These are phyloP conservation scores for Synanthedon tipuliformis DNA, from an alignment of 2,888 invertebrate species.

Conservation along the genomic window DNA sequence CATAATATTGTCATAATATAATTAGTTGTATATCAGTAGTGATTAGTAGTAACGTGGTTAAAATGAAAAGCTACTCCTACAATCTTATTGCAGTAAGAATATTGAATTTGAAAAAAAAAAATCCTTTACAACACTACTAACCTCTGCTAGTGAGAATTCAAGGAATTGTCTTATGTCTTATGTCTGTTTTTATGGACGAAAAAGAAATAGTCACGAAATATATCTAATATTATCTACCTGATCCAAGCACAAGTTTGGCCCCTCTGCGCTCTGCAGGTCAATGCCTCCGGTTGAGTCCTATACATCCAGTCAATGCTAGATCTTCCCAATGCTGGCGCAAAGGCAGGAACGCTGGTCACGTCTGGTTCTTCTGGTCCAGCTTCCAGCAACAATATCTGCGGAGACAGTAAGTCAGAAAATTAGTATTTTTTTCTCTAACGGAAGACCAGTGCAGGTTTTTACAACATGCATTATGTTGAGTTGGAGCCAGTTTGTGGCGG, in stretches of 20 bases:
- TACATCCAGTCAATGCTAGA: constrained; percentile 80
- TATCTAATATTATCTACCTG: constrained; percentile 27
- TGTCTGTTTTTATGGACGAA: neutral
- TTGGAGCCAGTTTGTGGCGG: too few species aligned
- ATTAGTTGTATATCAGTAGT: too few species aligned
- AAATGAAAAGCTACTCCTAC: too few species aligned
- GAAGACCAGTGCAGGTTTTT: too few species aligned
- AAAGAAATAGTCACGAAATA: too few species aligned
- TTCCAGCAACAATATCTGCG: constrained; percentile 73
- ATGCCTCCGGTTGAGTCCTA: constrained; percentile 73
- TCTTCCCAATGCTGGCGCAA: constrained; percentile 69
- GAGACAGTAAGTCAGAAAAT: neutral
- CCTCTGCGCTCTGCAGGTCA: constrained; percentile 70
- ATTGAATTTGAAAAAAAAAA: too few species aligned
- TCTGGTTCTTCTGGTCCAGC: constrained; percentile 77
- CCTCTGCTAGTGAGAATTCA: neutral
- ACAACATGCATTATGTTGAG: too few species aligned
- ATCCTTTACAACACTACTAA: too few species aligned
- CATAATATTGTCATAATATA: too few species aligned
- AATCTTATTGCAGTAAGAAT: too few species aligned
- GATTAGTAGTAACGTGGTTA: too few species aligned
- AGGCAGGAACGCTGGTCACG: constrained; percentile 74
- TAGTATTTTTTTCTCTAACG: too few species aligned
- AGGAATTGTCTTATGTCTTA: neutral
- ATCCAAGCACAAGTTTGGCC: constrained; percentile 71